Evolutionary conservation across 1,140 invertebrate genomes (phyloP), one percentile per base, ranked within the genome.

Genomic region (Rhyacophila brunnea): DNA sequence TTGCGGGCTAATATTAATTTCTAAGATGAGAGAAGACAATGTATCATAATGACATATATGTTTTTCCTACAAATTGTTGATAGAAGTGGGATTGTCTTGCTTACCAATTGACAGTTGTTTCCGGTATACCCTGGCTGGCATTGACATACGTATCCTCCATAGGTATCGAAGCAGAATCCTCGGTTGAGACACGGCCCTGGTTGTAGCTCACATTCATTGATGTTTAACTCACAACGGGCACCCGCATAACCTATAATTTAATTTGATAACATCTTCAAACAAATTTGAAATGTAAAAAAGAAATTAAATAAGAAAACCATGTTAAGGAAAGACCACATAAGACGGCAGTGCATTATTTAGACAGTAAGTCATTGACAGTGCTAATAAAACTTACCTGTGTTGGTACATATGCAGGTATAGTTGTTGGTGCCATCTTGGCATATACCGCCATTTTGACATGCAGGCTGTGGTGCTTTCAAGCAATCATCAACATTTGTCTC

Each of bases 91-190:
- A n/a, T n/a, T n/a, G n/a, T n/a, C n/a, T n/a, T n/a, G 28, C 62
- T 69, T 68, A 82, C 83, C 67, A 81, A 69, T 68, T 92, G 85
- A 75, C 92, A 95, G 60, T 87, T 86, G 36, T 82, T 79, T 6
- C 93, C 93, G 32, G 85, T 86, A 81, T 89, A 96, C 38, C 93
- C 93, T 11, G 82, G 75, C 35, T 84, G 79, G 76, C 95, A 98
- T 45, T 88, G 83, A 70, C 95, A 98, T 60, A 88, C 83, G 73
- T 89, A 92, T 34, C 84, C 80, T 9, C 89, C 90, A 68, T 91
- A 90, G 51, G 83, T 89, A 70, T 91, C 88, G 70, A 86, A 90
- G 73, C 90, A 92, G 6, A 82, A 74, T 15, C 92, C 89, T 0
- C 84, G 82, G 77, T 92, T 90, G 9, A 85, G 75, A 76, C 93